Percentiles rank a stretch among this genome's conserved stretches.
Evolutionary conservation across 2,888 invertebrate genomes (phyloP).

Genomic region (Clitarchus hookeri): DNA sequence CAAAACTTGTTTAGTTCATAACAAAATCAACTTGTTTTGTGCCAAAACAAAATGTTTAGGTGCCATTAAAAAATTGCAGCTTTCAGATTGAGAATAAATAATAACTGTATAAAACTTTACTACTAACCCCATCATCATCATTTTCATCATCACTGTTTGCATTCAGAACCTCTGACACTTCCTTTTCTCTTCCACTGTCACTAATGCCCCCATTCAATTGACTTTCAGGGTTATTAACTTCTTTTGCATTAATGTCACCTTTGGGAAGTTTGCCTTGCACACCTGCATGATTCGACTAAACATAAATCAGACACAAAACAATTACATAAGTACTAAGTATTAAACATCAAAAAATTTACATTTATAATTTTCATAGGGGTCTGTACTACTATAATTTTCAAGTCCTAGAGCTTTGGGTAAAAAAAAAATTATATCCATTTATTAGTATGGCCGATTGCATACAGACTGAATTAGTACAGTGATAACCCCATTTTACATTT

Average conservation of each 20-base stretch:
- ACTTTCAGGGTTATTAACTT: constrained; percentile 53
- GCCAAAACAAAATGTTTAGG: too few relatives aligned
- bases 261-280: constrained; percentile 70
- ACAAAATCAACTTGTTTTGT: too few relatives aligned
- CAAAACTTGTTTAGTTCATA: too few relatives aligned
- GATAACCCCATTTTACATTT: too few relatives aligned
- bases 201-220: constrained; percentile 54
- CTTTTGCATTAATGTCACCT: constrained; percentile 56
- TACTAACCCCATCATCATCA: constrained; percentile 49
- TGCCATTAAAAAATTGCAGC: too few relatives aligned
- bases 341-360: constrained; percentile 29
- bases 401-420: neutral
- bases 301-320: constrained; percentile 29
- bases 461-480: too few relatives aligned
- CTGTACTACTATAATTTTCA: too few relatives aligned
- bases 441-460: too few relatives aligned
- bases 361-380: too few relatives aligned
- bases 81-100: too few relatives aligned
- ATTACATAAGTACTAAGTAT: constrained; percentile 24
- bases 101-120: neutral
- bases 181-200: constrained; percentile 54
- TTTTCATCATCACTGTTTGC: constrained; percentile 43
- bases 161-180: constrained; percentile 53
- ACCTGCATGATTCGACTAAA: constrained; percentile 70
- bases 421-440: constrained; percentile 25